phyloP scores from a whole-genome alignment of 2,797 vertebrate genomes.

The Fistularia commersonii region DNA sequence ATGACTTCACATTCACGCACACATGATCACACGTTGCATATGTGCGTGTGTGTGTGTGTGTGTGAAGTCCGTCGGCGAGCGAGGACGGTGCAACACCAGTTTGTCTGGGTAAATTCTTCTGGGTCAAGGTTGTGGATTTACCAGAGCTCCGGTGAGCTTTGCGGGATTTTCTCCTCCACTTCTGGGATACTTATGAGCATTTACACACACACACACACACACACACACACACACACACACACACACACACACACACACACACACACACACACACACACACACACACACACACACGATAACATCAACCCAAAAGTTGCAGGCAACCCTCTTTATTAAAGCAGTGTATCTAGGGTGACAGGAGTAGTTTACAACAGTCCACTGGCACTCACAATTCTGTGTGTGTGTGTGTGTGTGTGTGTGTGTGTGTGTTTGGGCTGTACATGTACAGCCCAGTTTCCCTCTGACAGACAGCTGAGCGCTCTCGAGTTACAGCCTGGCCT shows the following conservation, averaged over 20 bases:
- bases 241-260: slow-evolving; percentile 1
- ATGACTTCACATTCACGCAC: neutral
- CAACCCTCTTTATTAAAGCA: slow-evolving; percentile 15
- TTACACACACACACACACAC: neutral
- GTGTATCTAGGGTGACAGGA: slow-evolving; percentile 7
- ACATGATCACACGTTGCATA: slow-evolving; percentile 10
- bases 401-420: slow-evolving; percentile 5
- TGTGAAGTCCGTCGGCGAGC: slow-evolving; percentile 11
- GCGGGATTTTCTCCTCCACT: too few relatives aligned
- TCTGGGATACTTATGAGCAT: too few relatives aligned
- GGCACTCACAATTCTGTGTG: slow-evolving; percentile 2
- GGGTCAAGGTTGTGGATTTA: slow-evolving; percentile 28
- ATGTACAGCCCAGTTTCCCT: slow-evolving; percentile 46
- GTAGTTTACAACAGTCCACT: slow-evolving; percentile 8
- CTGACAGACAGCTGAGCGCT: slow-evolving; percentile 28
- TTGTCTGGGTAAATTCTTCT: slow-evolving; percentile 15
- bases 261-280: too few relatives aligned
- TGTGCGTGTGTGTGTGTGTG: slow-evolving; percentile 3
- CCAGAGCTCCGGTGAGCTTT: slow-evolving; percentile 16
- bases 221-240: too few relatives aligned
- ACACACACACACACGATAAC: too few relatives aligned
- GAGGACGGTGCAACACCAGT: slow-evolving; percentile 13
- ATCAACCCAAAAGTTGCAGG: too few relatives aligned
- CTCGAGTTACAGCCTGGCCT: slow-evolving; percentile 42
- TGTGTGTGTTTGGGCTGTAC: slow-evolving; percentile 34